phyloP scores from a whole-genome alignment of 2,888 invertebrate genomes.

The Bombylius major region DNA sequence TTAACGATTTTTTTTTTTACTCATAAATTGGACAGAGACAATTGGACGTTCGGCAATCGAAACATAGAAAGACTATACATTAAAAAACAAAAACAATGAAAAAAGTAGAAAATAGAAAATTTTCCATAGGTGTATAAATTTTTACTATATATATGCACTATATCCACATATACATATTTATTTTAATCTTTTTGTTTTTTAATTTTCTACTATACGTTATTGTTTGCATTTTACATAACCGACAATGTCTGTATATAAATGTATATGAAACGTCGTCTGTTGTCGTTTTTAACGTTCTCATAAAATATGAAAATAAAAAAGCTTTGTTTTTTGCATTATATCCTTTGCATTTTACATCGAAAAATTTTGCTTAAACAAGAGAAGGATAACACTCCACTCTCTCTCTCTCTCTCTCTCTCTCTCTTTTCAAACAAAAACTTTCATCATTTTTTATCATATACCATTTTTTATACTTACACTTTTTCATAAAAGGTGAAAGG shows the following conservation, averaged over 20 bases:
- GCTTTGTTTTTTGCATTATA: background rate
- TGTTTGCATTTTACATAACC: no score
- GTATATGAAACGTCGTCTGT: background rate
- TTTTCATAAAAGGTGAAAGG: no score
- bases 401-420: no score
- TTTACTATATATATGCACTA: background rate
- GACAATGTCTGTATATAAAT: background rate
- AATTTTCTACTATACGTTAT: no score
- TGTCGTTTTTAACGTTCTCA: background rate
- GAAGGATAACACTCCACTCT: no score
- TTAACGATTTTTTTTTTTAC: background rate
- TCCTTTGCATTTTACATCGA: background rate
- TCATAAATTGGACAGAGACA: background rate
- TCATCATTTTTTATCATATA: no score
- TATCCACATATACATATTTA: background rate
- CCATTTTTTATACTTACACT: no score
- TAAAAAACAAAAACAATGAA: background rate
- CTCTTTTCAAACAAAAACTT: no score
- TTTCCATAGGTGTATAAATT: no score
- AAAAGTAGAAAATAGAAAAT: no score
- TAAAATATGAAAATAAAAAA: background rate
- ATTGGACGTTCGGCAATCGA: background rate
- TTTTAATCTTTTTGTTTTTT: no score
- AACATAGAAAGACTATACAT: background rate
- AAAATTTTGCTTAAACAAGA: no score